Evolutionary conservation across 2,113 vertebrate genomes (phyloP).

Genomic region (Pangasianodon hypophthalmus): DNA sequence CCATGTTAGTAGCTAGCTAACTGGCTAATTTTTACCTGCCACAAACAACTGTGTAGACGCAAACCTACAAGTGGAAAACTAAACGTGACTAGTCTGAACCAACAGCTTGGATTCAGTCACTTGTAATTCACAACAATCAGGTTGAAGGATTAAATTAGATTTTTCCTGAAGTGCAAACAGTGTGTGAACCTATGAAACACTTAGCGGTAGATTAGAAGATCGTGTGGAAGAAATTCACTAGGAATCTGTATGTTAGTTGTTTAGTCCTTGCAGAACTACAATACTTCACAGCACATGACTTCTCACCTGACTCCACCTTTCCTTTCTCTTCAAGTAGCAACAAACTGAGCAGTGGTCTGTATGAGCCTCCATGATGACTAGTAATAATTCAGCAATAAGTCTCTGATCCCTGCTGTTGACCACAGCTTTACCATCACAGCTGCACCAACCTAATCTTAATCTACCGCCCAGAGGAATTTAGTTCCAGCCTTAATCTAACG

Average conservation of each 20-base stretch:
- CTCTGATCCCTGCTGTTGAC: background rate
- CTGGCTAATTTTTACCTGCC: background rate
- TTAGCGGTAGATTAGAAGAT: background rate
- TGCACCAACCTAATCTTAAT: background rate
- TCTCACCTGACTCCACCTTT: constrained; percentile 16
- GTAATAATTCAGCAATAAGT: background rate
- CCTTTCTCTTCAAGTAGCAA: background rate
- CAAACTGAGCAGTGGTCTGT: background rate
- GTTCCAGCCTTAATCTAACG: background rate
- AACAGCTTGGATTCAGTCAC: background rate
- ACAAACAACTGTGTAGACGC: background rate
- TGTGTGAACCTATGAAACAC: background rate
- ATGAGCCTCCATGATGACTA: background rate
- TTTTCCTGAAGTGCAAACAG: background rate
- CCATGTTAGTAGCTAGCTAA: background rate
- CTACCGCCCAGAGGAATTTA: background rate
- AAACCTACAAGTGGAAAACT: background rate
- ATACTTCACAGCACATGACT: constrained; percentile 25
- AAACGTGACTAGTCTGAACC: background rate
- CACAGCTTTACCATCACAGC: background rate
- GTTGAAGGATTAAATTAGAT: background rate
- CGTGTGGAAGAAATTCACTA: background rate
- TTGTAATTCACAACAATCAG: background rate
- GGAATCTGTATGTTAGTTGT: background rate
- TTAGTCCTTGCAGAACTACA: background rate